phyloP scores from a whole-genome alignment of 1,140 invertebrate genomes.

The Eurosta solidaginis region DNA sequence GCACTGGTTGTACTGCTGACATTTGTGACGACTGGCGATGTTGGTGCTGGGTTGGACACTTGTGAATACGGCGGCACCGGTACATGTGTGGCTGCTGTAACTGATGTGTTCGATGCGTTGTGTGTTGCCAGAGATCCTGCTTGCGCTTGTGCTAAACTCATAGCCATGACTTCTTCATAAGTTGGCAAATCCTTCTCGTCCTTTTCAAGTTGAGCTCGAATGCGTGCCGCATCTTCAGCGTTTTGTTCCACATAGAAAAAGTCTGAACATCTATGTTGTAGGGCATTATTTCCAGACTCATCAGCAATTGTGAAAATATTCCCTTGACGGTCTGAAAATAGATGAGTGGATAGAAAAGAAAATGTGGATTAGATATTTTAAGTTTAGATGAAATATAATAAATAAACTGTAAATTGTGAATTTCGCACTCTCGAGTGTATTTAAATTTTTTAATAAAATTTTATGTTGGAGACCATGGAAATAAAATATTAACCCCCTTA shows the following conservation, averaged over 20 bases:
- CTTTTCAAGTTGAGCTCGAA: slow-evolving; percentile 53
- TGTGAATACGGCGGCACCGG: slow-evolving; percentile 49
- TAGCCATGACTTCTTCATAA: slow-evolving; percentile 58
- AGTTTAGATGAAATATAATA: background rate
- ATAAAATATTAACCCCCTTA: background rate
- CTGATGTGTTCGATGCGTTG: background rate
- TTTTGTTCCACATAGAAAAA: slow-evolving; percentile 54
- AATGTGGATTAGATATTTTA: background rate
- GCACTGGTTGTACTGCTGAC: background rate
- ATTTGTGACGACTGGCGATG: background rate
- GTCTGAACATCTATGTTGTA: slow-evolving; percentile 44
- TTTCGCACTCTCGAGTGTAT: background rate
- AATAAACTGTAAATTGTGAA: background rate
- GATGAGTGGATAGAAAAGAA: background rate
- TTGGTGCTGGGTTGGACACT: background rate
- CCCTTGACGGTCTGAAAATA: slow-evolving; percentile 50
- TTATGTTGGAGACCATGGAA: background rate
- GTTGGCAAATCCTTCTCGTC: slow-evolving; percentile 56
- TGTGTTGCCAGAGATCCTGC: background rate
- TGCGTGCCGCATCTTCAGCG: slow-evolving; percentile 49
- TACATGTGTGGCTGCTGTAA: slow-evolving; percentile 30
- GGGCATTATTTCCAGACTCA: slow-evolving; percentile 34
- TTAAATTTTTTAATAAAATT: background rate
- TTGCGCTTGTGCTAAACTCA: slow-evolving; percentile 40
- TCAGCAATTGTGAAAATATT: slow-evolving; percentile 42